A percentile compares a stretch with the other conserved stretches of the same genome.
phyloP scores from a whole-genome alignment of 1,140 invertebrate species.

The Conus ventricosus region DNA sequence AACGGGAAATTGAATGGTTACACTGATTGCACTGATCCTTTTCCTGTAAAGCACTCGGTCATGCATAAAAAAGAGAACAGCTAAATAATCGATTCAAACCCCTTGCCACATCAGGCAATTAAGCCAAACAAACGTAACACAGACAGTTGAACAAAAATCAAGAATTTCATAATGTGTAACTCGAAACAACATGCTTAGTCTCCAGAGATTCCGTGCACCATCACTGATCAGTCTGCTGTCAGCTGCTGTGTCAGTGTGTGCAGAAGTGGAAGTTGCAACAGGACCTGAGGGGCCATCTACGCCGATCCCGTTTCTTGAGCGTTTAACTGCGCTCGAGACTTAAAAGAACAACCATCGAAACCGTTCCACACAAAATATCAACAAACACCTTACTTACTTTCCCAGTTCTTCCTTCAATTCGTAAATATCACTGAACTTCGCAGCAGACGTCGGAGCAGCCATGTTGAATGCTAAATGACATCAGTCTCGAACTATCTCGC shows the following conservation, averaged over 20 bases:
- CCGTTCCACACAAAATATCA: neutral
- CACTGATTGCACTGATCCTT: too few relatives aligned
- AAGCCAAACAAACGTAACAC: too few relatives aligned
- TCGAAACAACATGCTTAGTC: too few relatives aligned
- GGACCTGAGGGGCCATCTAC: neutral
- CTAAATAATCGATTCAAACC: too few relatives aligned
- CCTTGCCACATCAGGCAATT: too few relatives aligned
- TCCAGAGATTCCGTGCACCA: too few relatives aligned
- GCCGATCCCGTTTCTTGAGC: neutral
- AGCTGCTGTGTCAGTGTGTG: neutral
- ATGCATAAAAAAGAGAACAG: too few relatives aligned
- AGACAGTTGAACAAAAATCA: too few relatives aligned
- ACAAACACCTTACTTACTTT: constrained; percentile 87
- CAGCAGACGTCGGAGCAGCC: constrained; percentile 73
- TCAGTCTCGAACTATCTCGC: constrained; percentile 64
- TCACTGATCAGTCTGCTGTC: neutral
- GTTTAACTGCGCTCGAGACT: neutral
- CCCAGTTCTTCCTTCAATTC: constrained; percentile 99
- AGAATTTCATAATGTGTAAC: too few relatives aligned
- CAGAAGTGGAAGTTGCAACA: neutral
- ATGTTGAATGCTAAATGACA: constrained; percentile 73
- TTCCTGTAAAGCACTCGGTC: too few relatives aligned
- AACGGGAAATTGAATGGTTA: too few relatives aligned
- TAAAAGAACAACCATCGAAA: neutral
- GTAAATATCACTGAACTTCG: constrained; percentile 97